Percentiles rank a stretch among this genome's conserved stretches.
Evolutionary conservation across 2,797 vertebrate genomes (phyloP).

Genomic region (Borostomias antarcticus): DNA sequence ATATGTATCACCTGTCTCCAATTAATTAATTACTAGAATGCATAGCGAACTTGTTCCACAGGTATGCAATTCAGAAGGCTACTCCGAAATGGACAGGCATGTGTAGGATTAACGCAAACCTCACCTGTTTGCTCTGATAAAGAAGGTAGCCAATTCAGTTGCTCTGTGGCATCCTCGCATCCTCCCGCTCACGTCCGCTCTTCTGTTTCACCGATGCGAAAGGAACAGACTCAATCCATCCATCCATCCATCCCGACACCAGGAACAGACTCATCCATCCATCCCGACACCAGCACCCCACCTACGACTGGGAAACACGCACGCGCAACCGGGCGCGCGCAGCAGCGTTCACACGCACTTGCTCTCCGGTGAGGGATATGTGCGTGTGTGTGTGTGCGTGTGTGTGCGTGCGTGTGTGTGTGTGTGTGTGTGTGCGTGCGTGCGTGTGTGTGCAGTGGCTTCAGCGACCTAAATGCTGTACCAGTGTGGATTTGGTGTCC

Average conservation of each 20-base stretch:
- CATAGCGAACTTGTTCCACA: not conserved
- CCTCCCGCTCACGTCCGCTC: not conserved
- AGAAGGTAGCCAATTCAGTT: not conserved
- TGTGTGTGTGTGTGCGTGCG: too few relatives aligned
- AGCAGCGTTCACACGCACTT: not conserved
- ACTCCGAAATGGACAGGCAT: too few relatives aligned
- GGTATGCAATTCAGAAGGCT: not conserved
- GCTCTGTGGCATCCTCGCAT: not conserved
- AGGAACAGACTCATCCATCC: not conserved
- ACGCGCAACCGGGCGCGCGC: not conserved
- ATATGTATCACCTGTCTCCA: too few relatives aligned
- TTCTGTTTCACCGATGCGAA: not conserved
- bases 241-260: not conserved
- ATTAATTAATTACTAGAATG: too few relatives aligned
- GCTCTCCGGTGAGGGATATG: not conserved
- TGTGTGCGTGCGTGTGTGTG: not conserved
- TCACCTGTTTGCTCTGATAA: not conserved
- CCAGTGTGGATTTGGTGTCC: too few relatives aligned
- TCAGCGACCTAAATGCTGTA: too few relatives aligned
- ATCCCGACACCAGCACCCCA: not conserved
- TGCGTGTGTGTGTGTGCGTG: not conserved
- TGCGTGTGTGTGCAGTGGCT: too few relatives aligned
- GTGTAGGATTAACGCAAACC: not conserved
- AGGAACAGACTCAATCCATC: not conserved
- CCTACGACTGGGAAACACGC: not conserved